Base-by-base conservation (phyloP, 2,888 invertebrate species). In the Machimus atricapillus region DNA sequence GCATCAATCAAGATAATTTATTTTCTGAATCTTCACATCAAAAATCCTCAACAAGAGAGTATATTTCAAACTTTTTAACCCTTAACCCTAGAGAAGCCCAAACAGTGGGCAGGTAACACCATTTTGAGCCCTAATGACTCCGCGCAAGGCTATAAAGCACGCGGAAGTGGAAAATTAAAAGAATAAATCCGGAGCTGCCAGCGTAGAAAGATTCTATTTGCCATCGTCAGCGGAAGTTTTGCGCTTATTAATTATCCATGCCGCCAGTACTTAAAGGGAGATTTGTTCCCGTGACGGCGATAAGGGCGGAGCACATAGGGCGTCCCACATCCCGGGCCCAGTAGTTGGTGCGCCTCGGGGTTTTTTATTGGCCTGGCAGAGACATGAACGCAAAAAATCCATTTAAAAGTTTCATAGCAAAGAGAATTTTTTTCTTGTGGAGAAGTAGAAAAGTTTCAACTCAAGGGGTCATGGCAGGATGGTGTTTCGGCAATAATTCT, bases 321-420 rank as follows among this genome's bases (percentile, higher is more conserved):
- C 19, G 66, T 40, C 40, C 16, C 81, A 56, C 27, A 56, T 81
- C 58, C 81, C 31, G 27, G 27, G 56, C 12, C 8, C 81, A 56
- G 83, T 66, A 66, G 58, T 83, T 83, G 37, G 8, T 23, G 40
- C 19, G 12, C 66, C 27, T 12, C 27, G 27, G 43, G 37, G 40
- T 76, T 85, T 85, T 85, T 56, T 77, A 77, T 77, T 85, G 56
- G 46, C 76, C 31, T 85, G 31, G 34, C 34, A 85, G 19, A 46
- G 85, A 40, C 76, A 85, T 76, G 76, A 56, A 74, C 74, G 52
- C 85, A 34, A 85, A 85, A 85, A 85, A 85, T 85, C 85, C 85
- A 85, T 85, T 85, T 85, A 85, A 85, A 85, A 85, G 85, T 85
- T 85, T 85, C 76, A 85, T 85, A 85, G 46, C 77, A 76, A 46